A percentile compares a stretch with the other conserved stretches of the same genome.
These are phyloP conservation scores for Mus pahari DNA, from an alignment of 2,113 vertebrate species.

Conservation along the genomic window DNA sequence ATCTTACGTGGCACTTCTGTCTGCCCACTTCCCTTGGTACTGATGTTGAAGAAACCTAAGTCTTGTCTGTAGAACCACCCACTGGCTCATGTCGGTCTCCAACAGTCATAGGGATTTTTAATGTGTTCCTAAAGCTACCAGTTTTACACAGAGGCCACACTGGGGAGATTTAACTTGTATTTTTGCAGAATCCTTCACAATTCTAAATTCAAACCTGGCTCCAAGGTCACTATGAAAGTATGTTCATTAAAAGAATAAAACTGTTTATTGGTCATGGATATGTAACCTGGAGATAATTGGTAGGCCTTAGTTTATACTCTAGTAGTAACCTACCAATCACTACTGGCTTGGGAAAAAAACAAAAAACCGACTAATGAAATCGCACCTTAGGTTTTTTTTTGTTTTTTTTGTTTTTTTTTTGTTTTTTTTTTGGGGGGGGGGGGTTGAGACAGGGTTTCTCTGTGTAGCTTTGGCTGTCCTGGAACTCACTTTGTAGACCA, in stretches of 20 bases:
- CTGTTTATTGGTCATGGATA: background rate
- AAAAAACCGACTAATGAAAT: background rate
- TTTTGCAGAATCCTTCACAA: background rate
- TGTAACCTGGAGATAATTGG: background rate
- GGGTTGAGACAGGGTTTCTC: too few relatives aligned
- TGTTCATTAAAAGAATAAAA: slow-evolving; percentile 29
- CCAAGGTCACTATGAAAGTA: background rate
- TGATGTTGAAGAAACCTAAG: background rate
- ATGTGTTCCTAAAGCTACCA: background rate
- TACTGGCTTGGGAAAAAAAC: background rate
- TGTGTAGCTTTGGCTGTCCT: too few relatives aligned
- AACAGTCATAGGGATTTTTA: background rate
- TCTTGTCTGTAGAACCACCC: background rate
- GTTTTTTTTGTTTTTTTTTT: too few relatives aligned
- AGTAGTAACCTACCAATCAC: background rate
- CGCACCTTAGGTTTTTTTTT: background rate
- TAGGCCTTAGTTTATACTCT: background rate
- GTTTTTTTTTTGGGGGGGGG: too few relatives aligned
- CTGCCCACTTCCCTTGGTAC: too few relatives aligned
- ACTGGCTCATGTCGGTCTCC: background rate
- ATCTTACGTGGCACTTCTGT: background rate
- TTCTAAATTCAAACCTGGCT: background rate
- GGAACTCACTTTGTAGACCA: too few relatives aligned
- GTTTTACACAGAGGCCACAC: background rate
- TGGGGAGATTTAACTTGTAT: background rate